Conservation (phyloP, 92 coral and sea anemone genomes). For the Pocillopora grandis region DNA sequence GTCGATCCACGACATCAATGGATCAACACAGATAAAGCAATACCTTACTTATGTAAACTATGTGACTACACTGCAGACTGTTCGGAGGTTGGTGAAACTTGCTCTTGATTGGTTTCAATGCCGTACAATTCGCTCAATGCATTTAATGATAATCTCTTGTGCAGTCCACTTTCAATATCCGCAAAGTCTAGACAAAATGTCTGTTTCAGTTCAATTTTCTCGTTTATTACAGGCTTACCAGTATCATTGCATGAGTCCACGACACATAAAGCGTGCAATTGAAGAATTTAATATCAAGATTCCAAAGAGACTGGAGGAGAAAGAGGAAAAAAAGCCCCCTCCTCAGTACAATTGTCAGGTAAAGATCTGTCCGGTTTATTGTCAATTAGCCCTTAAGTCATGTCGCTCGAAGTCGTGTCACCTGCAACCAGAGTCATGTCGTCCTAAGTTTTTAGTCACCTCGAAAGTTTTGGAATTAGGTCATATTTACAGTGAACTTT, state of each 20-base stretch:
- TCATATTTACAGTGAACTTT: too few relatives aligned
- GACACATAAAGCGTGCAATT: slow-evolving; percentile 80
- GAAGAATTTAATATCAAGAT: slow-evolving; percentile 79
- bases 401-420: too few relatives aligned
- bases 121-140: not conserved
- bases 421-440: not conserved
- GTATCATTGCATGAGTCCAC: slow-evolving; percentile 68
- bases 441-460: too few relatives aligned
- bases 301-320: slow-evolving; percentile 68
- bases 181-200: not conserved
- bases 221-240: slow-evolving; percentile 60
- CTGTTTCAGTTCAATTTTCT: not conserved
- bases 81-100: slow-evolving; percentile 56
- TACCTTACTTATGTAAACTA: slow-evolving; percentile 78
- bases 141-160: not conserved
- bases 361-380: not conserved
- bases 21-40: slow-evolving; percentile 64
- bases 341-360: slow-evolving; percentile 70
- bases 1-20: slow-evolving; percentile 74
- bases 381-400: too few relatives aligned
- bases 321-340: slow-evolving; percentile 59
- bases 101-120: not conserved
- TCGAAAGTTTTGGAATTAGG: too few relatives aligned
- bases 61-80: slow-evolving; percentile 78
- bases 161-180: not conserved